Percentiles rank a stretch among this genome's conserved stretches.
Evolutionary conservation across 2,113 vertebrate genomes (phyloP).

Genomic region (Pyrgilauda ruficollis): DNA sequence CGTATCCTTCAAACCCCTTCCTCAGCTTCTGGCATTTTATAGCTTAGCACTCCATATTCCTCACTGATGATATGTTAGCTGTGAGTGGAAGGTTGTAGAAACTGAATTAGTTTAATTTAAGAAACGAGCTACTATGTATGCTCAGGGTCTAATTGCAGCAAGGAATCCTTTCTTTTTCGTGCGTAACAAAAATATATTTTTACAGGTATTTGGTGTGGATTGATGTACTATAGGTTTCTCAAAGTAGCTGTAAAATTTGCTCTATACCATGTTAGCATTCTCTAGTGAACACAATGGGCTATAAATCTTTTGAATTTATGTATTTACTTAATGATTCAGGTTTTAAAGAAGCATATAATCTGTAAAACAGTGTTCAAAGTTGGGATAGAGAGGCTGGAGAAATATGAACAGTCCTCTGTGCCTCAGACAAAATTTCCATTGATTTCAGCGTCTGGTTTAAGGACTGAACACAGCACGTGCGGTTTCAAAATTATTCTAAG

Average conservation of each 20-base stretch:
- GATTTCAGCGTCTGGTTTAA: not conserved
- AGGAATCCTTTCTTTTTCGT: not conserved
- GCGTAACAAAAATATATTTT: not conserved
- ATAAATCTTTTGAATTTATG: not conserved
- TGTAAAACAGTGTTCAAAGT: not conserved
- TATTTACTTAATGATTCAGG: not conserved
- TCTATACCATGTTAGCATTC: not conserved
- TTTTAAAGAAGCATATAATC: not conserved
- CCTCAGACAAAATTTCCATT: not conserved
- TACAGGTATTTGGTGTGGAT: not conserved
- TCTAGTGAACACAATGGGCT: not conserved
- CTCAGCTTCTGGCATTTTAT: slow-evolving; percentile 25
- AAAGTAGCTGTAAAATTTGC: not conserved
- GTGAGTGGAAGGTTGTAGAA: slow-evolving; percentile 17
- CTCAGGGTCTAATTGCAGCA: not conserved
- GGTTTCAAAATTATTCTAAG: not conserved
- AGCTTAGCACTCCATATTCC: not conserved
- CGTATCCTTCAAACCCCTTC: slow-evolving; percentile 16
- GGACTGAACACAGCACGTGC: not conserved
- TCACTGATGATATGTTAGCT: slow-evolving; percentile 7
- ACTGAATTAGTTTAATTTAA: slow-evolving; percentile 39
- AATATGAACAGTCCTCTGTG: not conserved
- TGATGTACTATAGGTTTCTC: not conserved
- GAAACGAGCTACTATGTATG: not conserved
- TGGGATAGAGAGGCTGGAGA: not conserved